A percentile compares a stretch with the other conserved stretches of the same genome.
Conservation (phyloP, 1,140 invertebrate species). For the Scylla paramamosain region DNA sequence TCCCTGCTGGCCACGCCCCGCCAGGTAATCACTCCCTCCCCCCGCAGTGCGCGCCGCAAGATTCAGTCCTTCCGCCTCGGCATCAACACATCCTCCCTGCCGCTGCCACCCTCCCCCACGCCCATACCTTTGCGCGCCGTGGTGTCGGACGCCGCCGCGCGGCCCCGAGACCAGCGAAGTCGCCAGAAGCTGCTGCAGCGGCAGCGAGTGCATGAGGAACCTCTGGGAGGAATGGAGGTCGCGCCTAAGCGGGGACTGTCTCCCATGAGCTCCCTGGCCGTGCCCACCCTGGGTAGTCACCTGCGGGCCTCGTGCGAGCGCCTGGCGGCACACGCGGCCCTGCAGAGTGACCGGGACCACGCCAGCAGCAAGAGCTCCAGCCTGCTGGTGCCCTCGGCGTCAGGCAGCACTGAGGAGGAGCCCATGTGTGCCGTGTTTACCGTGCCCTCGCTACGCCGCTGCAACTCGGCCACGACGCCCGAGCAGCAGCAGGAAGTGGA, state of each 20-base stretch:
- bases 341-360: slow-evolving; percentile 17
- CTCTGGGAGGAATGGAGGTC: background rate
- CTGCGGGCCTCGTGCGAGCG: slow-evolving; percentile 73
- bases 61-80: slow-evolving; percentile 74
- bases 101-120: slow-evolving; percentile 45
- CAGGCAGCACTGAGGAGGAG: slow-evolving; percentile 72
- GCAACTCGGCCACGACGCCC: slow-evolving; percentile 70
- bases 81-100: slow-evolving; percentile 62
- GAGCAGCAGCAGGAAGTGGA: slow-evolving; percentile 59
- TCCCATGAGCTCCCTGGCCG: slow-evolving; percentile 28
- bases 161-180: slow-evolving; percentile 47
- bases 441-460: slow-evolving; percentile 72
- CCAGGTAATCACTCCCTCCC: slow-evolving; percentile 44
- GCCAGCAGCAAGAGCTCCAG: slow-evolving; percentile 58
- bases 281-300: slow-evolving; percentile 53
- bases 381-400: slow-evolving; percentile 52
- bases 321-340: slow-evolving; percentile 61
- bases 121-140: slow-evolving; percentile 41
- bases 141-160: background rate
- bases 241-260: background rate
- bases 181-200: slow-evolving; percentile 64
- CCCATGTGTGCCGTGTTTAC: slow-evolving; percentile 73
- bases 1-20: slow-evolving; percentile 49
- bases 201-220: slow-evolving; percentile 53
- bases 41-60: slow-evolving; percentile 43